Percentiles rank a stretch among this genome's conserved stretches.
phyloP scores from a whole-genome alignment of 92 coral and sea anemone genomes.

The Montipora capitata region DNA sequence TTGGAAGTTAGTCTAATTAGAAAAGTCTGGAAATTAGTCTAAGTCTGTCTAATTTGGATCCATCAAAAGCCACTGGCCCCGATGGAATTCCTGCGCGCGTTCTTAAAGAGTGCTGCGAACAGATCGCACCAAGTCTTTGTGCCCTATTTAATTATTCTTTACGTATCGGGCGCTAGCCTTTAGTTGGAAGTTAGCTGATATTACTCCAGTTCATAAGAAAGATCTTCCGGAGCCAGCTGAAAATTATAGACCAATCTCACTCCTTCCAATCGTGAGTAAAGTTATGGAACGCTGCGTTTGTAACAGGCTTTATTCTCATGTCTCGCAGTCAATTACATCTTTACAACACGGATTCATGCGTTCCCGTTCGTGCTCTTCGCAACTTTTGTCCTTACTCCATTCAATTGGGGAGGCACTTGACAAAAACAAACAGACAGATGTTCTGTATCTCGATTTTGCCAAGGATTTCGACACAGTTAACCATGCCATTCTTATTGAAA shows the following conservation, averaged over 20 bases:
- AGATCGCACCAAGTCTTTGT: constrained; percentile 55
- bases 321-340: constrained; percentile 25
- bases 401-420: constrained; percentile 43
- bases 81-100: constrained; percentile 48
- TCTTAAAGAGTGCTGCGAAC: constrained; percentile 49
- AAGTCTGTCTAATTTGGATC: no score
- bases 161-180: constrained; percentile 26
- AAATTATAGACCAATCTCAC: constrained; percentile 49
- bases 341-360: constrained; percentile 45
- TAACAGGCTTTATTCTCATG: constrained; percentile 25
- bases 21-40: no score
- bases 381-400: constrained; percentile 45
- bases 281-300: constrained; percentile 54
- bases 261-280: constrained; percentile 29
- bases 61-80: constrained; percentile 57
- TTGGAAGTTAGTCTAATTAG: constrained; percentile 53
- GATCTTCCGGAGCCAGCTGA: constrained; percentile 61
- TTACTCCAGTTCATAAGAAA: constrained; percentile 47
- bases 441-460: constrained; percentile 62
- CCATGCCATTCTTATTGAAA: constrained; percentile 22
- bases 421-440: constrained; percentile 68
- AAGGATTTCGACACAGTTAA: constrained; percentile 45
- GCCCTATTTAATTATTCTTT: no score
- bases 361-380: constrained; percentile 57
- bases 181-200: constrained; percentile 48